These are phyloP conservation scores for Bombylius discolor DNA, from an alignment of 2,888 invertebrate genomes.

Conservation along the genomic window DNA sequence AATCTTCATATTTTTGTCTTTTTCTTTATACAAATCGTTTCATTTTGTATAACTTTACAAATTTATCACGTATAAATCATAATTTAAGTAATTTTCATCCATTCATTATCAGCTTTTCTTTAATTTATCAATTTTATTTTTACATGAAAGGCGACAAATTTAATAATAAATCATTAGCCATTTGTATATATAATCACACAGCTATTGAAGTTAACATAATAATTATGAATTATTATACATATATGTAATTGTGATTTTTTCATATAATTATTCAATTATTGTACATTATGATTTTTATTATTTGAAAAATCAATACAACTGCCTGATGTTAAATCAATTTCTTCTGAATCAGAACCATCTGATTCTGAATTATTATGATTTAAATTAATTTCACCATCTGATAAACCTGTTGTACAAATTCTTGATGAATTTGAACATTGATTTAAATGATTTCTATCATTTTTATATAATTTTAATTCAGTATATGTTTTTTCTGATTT, in stretches of 20 bases:
- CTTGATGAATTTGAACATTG: conserved; percentile 1
- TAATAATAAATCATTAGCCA: too few species aligned
- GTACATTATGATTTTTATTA: conserved; percentile 22
- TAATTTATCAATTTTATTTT: too few species aligned
- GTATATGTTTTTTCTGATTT: conserved; percentile 32
- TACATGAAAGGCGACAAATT: too few species aligned
- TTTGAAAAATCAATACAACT: conserved; percentile 36
- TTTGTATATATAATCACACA: background rate
- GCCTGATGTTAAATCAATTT: conserved; percentile 35
- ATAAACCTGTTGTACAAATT: background rate
- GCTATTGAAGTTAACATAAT: background rate
- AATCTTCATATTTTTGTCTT: too few species aligned
- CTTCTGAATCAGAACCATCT: conserved; percentile 36
- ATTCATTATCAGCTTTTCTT: too few species aligned
- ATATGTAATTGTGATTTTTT: background rate
- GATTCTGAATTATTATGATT: conserved; percentile 17
- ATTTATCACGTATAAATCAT: too few species aligned
- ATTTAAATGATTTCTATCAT: conserved; percentile 12
- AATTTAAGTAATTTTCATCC: too few species aligned
- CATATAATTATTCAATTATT: background rate
- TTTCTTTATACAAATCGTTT: too few species aligned
- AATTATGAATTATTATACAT: background rate
- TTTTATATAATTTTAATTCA: conserved; percentile 33
- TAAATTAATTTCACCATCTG: background rate
- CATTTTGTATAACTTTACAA: too few species aligned